phyloP scores from a whole-genome alignment of 35 echinoderm and acorn worm species.

The Heliocidaris tuberculata region DNA sequence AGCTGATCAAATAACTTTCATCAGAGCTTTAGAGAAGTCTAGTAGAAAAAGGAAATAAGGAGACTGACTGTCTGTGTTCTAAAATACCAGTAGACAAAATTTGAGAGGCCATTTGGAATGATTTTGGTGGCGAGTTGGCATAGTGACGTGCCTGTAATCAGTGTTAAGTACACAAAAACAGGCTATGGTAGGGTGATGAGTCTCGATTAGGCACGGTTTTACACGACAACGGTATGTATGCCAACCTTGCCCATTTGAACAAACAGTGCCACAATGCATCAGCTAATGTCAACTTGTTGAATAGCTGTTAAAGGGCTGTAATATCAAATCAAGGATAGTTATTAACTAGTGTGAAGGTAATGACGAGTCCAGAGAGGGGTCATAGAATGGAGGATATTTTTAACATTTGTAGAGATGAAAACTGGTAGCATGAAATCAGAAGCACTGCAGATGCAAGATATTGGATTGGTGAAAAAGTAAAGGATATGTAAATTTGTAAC shows the following conservation, averaged over 20 bases:
- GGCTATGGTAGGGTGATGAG: neutral
- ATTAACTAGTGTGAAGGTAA: neutral
- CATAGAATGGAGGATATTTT: neutral
- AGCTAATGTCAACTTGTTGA: neutral
- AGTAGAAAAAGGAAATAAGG: neutral
- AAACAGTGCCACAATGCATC: neutral
- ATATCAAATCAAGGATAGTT: neutral
- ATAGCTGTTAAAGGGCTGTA: neutral
- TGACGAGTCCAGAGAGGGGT: neutral
- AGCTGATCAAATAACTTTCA: neutral
- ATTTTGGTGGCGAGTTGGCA: neutral
- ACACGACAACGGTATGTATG: neutral
- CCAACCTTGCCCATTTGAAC: neutral
- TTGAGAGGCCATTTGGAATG: neutral
- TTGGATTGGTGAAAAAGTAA: neutral
- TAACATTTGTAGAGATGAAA: neutral
- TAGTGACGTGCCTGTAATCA: conserved; percentile 8
- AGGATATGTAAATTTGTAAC: neutral
- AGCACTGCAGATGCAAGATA: neutral
- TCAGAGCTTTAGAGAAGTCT: neutral
- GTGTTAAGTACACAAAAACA: neutral
- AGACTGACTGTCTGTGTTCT: neutral
- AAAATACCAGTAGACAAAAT: neutral
- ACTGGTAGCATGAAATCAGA: neutral
- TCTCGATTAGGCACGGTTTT: neutral